Percentiles rank a stretch among this genome's conserved stretches.
Conservation (phyloP, 2,113 vertebrate genomes). For the Nothocercus nigrocapillus region DNA sequence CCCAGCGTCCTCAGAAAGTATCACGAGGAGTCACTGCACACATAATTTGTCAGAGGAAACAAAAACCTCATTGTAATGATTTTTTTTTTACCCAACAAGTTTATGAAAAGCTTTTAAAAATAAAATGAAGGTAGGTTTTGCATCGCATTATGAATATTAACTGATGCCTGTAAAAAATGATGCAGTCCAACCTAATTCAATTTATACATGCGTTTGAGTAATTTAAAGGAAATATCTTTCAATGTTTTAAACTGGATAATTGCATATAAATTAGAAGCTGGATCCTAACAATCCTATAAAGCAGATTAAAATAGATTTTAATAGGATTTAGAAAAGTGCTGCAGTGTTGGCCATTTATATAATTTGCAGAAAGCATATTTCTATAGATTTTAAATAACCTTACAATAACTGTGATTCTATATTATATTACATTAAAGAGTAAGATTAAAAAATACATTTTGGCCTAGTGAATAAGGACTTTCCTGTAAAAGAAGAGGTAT, state of each 20-base stretch:
- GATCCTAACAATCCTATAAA: background rate
- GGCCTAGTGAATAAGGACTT: background rate
- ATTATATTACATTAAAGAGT: background rate
- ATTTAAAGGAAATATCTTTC: background rate
- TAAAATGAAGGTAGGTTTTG: background rate
- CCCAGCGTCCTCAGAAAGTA: background rate
- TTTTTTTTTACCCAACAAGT: background rate
- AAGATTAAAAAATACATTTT: background rate
- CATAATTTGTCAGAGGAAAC: background rate
- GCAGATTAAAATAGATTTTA: background rate
- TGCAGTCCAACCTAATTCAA: background rate
- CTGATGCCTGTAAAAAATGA: background rate
- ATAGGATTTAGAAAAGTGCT: background rate
- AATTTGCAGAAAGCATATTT: background rate
- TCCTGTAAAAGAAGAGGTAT: background rate
- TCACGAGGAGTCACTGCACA: background rate
- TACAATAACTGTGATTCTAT: background rate
- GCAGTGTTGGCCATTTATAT: background rate
- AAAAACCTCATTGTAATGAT: rapidly evolving
- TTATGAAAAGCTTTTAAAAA: background rate
- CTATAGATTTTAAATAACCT: background rate
- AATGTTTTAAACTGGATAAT: background rate
- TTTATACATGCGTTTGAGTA: background rate
- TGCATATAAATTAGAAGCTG: background rate
- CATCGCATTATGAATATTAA: background rate